Conservation (phyloP, 2,888 invertebrate species). For the Drosophila mettleri region DNA sequence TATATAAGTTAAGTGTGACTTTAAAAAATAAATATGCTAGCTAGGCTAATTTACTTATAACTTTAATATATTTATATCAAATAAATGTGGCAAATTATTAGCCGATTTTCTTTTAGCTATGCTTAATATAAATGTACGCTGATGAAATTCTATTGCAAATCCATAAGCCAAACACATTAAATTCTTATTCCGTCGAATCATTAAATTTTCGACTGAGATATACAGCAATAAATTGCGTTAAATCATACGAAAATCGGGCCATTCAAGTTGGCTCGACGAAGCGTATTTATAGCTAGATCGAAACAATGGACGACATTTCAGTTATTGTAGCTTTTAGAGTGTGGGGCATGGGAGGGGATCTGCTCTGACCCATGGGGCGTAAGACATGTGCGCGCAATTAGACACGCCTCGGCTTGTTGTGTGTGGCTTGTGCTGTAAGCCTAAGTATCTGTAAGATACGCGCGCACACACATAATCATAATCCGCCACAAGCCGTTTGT, state of each 20-base stretch:
- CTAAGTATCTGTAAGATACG: constrained; percentile 66
- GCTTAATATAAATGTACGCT: background rate
- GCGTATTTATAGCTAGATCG: constrained; percentile 41
- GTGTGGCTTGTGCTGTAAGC: constrained; percentile 43
- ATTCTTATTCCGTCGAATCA: constrained; percentile 26
- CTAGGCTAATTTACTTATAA: too few relatives aligned
- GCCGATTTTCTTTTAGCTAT: background rate
- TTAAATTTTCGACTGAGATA: constrained; percentile 31
- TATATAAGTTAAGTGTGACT: too few relatives aligned
- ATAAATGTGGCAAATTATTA: too few relatives aligned
- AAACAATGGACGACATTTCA: constrained; percentile 58
- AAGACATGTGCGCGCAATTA: constrained; percentile 76
- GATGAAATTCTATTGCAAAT: background rate
- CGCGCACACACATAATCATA: constrained; percentile 66
- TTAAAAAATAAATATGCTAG: too few relatives aligned
- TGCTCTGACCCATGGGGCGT: constrained; percentile 52
- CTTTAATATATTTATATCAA: too few relatives aligned
- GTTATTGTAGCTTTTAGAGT: constrained; percentile 45
- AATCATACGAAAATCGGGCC: constrained; percentile 43
- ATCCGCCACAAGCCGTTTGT: constrained; percentile 78
- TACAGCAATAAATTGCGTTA: constrained; percentile 41
- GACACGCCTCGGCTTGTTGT: constrained; percentile 59
- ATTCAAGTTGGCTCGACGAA: constrained; percentile 7
- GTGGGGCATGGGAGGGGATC: background rate
- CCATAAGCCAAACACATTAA: background rate